These are phyloP conservation scores for Lithosia quadra DNA, from an alignment of 2,888 invertebrate genomes.

Conservation along the genomic window DNA sequence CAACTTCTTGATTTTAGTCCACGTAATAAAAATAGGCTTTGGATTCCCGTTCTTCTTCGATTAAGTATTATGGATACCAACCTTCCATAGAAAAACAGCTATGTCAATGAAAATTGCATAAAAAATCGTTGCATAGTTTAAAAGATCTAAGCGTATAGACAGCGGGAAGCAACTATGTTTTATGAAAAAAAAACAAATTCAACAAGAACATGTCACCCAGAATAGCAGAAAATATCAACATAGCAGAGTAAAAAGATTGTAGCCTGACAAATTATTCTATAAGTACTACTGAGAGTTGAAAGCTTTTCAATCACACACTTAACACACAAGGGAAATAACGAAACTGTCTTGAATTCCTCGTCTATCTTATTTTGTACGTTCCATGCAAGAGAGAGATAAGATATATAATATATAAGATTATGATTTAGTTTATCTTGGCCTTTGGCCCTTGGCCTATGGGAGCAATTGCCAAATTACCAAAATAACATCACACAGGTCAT, in stretches of 20 bases:
- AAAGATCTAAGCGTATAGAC: background rate
- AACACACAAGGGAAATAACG: slow-evolving; percentile 5
- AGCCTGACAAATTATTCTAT: background rate
- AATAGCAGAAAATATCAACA: background rate
- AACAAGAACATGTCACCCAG: background rate
- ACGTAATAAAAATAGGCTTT: no score
- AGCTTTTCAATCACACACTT: slow-evolving; percentile 8
- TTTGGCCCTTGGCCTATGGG: no score
- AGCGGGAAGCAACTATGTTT: background rate
- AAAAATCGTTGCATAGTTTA: background rate
- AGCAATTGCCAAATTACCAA: no score
- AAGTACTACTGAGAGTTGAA: background rate
- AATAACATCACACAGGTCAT: no score
- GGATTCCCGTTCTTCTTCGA: no score
- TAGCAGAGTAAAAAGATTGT: background rate
- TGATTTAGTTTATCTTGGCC: background rate
- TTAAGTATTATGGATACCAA: no score
- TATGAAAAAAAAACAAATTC: no score
- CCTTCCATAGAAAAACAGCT: background rate
- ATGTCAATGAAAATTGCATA: background rate
- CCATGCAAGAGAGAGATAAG: background rate
- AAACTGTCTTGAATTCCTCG: background rate
- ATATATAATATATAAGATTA: no score
- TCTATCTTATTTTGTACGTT: slow-evolving; percentile 5
- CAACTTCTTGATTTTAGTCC: no score